Base-by-base conservation (phyloP, 2,888 invertebrate genomes). In the Campoletis raptor region DNA sequence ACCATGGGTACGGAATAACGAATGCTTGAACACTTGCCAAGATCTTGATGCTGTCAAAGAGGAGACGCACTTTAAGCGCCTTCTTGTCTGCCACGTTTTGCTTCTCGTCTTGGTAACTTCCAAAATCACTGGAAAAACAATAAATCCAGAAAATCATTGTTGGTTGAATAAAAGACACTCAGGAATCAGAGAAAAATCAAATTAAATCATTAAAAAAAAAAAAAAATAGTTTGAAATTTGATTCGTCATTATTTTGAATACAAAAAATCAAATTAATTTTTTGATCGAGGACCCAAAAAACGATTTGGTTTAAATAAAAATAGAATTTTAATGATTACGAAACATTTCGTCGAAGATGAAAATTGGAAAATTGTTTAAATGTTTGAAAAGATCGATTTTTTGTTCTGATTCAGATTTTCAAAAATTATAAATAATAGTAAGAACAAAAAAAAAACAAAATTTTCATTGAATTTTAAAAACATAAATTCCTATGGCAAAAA, bases 21-120 rank as follows among this genome's bases (percentile, higher is more conserved):
- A 91, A 91, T 90, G 89, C 90, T 92, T 92, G 92, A 92, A 91
- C 89, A 84, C 81, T 89, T 92, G 92, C 92, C 92, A 92, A 91
- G 90, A 91, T 89, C 89, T 92, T 85, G 89, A 88, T 87, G 88
- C 85, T 48, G 87, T 52, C 64, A 61, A 72, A 52, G 30, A 52
- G 72, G 9, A 72, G 72, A 72, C 72, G 36, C 72, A 30, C 8
- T 48, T 18, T 36, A 52, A 79, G 70, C 64, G 72, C 57, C 80
- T 74, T 40, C 21, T 40, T 61, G 57, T 74, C 74, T 74, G 4
- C 40, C 61, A 18, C 42, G 42, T 42, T 24, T 74, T 42, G 36
- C 42, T 42, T 42, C 40, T 42, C 37, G 54, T 61, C 12, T 61
- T 36, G 52, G 37, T 0, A 40, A 54, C n/a, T 21, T 36, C 37